Conservation (phyloP, 2,113 vertebrate species). For the Syrrhaptes paradoxus region DNA sequence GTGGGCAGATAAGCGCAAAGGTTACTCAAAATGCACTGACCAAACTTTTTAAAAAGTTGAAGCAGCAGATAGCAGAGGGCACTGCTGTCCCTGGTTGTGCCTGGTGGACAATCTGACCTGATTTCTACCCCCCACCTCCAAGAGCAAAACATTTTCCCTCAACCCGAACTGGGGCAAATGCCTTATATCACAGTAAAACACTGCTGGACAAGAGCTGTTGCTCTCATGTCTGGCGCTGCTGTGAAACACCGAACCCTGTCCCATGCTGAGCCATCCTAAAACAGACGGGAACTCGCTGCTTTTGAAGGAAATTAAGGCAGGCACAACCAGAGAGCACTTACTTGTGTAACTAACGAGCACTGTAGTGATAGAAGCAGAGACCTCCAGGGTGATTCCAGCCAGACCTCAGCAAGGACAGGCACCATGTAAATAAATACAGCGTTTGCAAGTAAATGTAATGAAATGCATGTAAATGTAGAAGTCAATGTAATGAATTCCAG, state of each 20-base stretch:
- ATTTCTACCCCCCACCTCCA: not conserved
- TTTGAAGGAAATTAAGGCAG: not conserved
- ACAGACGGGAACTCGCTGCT: not conserved
- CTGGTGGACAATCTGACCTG: not conserved
- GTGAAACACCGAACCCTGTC: not conserved
- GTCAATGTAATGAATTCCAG: not conserved
- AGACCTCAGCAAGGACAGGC: conserved; percentile 22
- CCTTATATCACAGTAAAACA: not conserved
- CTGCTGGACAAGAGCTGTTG: not conserved
- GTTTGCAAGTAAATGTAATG: conserved; percentile 66
- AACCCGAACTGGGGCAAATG: not conserved
- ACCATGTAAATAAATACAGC: conserved; percentile 57
- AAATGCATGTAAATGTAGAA: conserved; percentile 58
- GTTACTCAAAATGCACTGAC: not conserved
- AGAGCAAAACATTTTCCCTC: not conserved
- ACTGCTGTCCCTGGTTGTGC: rapidly evolving
- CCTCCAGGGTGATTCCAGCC: not conserved
- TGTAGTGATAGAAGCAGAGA: not conserved
- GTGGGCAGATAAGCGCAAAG: not conserved
- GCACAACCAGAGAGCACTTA: not conserved
- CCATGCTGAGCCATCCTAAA: not conserved
- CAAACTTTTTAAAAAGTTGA: not conserved
- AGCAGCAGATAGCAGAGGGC: not conserved
- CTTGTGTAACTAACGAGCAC: not conserved
- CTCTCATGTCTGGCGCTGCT: not conserved